Evolutionary conservation across 2,888 invertebrate species (phyloP), one percentile per base, ranked within the genome.

Genomic region (Trichogramma dendrolimi): DNA sequence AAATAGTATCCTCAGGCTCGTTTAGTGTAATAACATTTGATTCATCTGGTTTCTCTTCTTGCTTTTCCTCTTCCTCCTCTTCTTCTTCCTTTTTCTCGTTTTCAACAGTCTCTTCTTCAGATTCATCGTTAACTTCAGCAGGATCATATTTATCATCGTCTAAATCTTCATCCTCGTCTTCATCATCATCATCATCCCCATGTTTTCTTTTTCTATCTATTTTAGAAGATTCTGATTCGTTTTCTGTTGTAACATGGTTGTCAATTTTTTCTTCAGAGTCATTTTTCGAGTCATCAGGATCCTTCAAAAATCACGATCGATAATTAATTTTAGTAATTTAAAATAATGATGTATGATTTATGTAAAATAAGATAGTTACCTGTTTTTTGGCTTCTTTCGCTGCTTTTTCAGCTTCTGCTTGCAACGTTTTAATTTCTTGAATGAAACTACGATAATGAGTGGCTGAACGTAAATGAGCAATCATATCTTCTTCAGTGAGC

Each of bases 361-460:
- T 55, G 38, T 38, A 46, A 48, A 50, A 27, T 48, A 10, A 49
- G 49, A 27, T n/a, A 39, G 53, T 54, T 63, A 76, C 75, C 67
- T 73, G 70, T n/a, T 67, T 61, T 41, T 71, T 71, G 42, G 69
- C 71, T 47, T 68, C n/a, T 50, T 66, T 67, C 4, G 67, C 60
- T 48, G 58, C 68, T 40, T 64, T 67, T 55, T 71, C 72, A 44
- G 70, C 68, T n/a, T 69, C 66, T 27, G 70, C 60, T 43, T 74
- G 74, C 41, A 76, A 61, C 8, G 71, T 58, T 64, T 78, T 79
- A 1, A 78, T 71, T 67, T 79, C 79, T 51, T 75, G 74, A 27
- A 75, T 72, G 41, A 78, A 79, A 54, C 74, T 76, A 39, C 76
- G 73, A 46, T 78, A 78, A 64, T 79, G 79, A 27, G 76, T 76